phyloP scores from a whole-genome alignment of 1,140 invertebrate genomes.

The Habropoda laboriosa region DNA sequence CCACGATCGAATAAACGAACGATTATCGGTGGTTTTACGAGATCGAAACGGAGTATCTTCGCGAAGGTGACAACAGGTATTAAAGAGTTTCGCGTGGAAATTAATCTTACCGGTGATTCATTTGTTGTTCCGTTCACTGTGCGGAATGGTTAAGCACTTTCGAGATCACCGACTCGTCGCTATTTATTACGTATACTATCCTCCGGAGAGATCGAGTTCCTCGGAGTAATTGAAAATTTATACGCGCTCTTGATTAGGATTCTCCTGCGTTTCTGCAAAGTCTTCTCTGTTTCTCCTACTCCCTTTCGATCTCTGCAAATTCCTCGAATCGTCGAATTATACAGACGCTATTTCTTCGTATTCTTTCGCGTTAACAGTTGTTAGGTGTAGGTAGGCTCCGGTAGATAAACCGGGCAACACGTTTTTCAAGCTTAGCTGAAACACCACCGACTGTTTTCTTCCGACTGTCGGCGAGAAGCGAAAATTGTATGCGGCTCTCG shows the following conservation, averaged over 20 bases:
- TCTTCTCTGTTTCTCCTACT: too few species aligned
- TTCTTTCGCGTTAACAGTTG: too few species aligned
- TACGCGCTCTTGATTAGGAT: neutral
- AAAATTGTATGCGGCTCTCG: neutral
- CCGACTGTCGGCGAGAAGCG: neutral
- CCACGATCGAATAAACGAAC: neutral
- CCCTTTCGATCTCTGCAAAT: too few species aligned
- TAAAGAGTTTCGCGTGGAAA: neutral
- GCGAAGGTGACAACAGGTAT: neutral
- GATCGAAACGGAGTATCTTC: neutral
- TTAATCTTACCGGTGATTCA: neutral
- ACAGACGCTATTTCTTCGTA: too few species aligned
- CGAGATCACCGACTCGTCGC: neutral
- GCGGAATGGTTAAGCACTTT: neutral
- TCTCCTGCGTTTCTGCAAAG: too few species aligned
- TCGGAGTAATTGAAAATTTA: neutral
- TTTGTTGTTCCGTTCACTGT: neutral
- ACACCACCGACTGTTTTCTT: neutral
- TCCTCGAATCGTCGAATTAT: too few species aligned
- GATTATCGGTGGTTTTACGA: neutral
- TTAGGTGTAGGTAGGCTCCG: too few species aligned
- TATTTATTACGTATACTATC: neutral
- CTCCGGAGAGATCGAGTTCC: neutral
- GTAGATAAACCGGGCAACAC: neutral
- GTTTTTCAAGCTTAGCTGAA: neutral